Base-by-base conservation (phyloP, 1,140 invertebrate species). In the Piezodorus guildinii region DNA sequence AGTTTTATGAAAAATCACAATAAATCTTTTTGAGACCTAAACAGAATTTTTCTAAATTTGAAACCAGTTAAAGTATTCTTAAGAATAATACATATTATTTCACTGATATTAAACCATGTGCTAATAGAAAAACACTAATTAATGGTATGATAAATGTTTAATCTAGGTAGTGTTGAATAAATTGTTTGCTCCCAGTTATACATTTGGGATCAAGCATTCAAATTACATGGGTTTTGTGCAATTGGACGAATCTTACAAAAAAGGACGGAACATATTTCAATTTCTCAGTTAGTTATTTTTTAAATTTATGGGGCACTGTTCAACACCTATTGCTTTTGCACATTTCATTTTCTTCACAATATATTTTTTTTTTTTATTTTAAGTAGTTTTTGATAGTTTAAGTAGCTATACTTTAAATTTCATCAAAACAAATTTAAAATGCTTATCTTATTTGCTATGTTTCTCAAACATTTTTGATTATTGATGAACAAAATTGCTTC, bases 161-260 rank as follows among this genome's bases (percentile, higher is more conserved):
- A 34, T 27, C 16, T 34, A 49, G 63, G 58, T 64, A 25, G 25
- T 59, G 3, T 15, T 49, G 43, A 49, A 59, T 49, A 62, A 51
- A 45, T 44, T 25, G 43, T 59, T 60, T 56, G 61, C 65, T 16
- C 61, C 65, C 17, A 60, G 61, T 17, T 66, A 60, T 27, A 62
- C 61, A 16, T 66, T 66, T 60, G 65, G 65, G 8, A 44, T 66
- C 8, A 66, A 63, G 44, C 65, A 66, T 56, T 63, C 65, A 10
- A 60, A 52, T 12, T 62, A 62, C 30, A 39, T 49, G 25, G 62
- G 65, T n/a, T 49, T 58, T 21, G 45, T 66, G 21, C 25, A 39
- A 51, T 19, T 66, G 12, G 49, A 62, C 30, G 45, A 62, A 14
- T 27, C 52, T 10, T 66, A 66, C 27, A 46, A 56, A 21, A 66